These are phyloP conservation scores for Phalacrocorax pelagicus DNA, from an alignment of 2,113 vertebrate genomes.

Conservation along the genomic window DNA sequence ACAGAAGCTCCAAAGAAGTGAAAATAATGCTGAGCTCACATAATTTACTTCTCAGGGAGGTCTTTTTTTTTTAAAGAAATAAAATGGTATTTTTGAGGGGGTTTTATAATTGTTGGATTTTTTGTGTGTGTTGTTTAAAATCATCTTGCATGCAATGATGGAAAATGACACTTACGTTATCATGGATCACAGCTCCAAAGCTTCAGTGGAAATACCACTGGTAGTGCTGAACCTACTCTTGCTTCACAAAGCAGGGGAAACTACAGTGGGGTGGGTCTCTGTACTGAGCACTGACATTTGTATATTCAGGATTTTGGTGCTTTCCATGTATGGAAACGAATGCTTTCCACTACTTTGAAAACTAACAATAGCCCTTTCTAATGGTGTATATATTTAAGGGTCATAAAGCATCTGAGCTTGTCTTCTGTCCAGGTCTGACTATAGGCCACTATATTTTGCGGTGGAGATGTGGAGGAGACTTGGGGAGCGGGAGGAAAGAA, in stretches of 20 bases:
- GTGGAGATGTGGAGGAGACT: background rate
- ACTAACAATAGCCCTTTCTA: background rate
- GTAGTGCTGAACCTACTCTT: background rate
- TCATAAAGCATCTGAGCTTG: background rate
- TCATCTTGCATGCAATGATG: background rate
- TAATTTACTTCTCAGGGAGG: background rate
- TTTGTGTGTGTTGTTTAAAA: background rate
- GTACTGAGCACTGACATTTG: background rate
- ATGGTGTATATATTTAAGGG: background rate
- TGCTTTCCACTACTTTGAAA: background rate
- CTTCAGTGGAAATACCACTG: background rate
- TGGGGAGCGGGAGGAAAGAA: fast-evolving
- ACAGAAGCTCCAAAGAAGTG: background rate
- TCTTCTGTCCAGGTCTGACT: background rate
- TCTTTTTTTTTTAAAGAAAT: background rate
- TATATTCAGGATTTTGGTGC: background rate
- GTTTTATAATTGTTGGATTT: background rate
- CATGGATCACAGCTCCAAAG: background rate
- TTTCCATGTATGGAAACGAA: background rate
- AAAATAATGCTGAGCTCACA: background rate
- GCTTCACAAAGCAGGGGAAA: background rate
- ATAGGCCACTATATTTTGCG: background rate
- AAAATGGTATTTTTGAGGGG: background rate
- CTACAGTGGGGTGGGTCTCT: background rate
- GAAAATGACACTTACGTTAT: background rate